Conservation (phyloP, 2,797 vertebrate genomes). For the Epinephelus malabaricus region DNA sequence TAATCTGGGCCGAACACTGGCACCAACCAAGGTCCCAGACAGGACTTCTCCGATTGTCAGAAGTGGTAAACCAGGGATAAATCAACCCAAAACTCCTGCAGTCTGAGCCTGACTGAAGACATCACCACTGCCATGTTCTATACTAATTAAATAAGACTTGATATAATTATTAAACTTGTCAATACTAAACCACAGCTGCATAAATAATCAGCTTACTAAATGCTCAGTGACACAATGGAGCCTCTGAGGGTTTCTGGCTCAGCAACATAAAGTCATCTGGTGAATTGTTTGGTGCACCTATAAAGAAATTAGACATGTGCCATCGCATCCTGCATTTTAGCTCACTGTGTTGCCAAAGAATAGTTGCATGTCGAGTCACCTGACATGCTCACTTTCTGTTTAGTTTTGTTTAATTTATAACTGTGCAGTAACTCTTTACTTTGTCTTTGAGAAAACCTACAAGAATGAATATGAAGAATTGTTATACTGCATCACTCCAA, state of each 20-base stretch:
- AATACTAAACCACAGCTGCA: not conserved
- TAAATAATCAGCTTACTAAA: not conserved
- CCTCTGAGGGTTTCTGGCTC: not conserved
- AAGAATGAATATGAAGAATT: constrained; percentile 9
- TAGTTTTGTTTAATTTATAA: not conserved
- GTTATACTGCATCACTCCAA: constrained; percentile 14
- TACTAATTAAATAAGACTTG: not conserved
- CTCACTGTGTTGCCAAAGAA: not conserved
- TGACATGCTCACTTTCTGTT: not conserved
- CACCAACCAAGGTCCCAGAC: too few relatives aligned
- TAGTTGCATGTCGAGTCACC: not conserved
- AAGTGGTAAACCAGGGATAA: too few relatives aligned
- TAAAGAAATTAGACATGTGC: too few relatives aligned
- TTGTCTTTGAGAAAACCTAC: constrained; percentile 28
- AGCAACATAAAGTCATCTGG: not conserved
- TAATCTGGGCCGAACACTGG: too few relatives aligned
- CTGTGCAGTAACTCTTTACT: not conserved
- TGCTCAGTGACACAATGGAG: not conserved
- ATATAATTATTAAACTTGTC: not conserved
- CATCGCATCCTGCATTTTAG: not conserved
- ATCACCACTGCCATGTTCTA: too few relatives aligned
- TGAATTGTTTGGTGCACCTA: not conserved
- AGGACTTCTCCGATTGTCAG: too few relatives aligned
- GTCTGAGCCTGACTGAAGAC: too few relatives aligned
- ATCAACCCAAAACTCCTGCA: too few relatives aligned